Base-by-base conservation (phyloP, 2,888 invertebrate genomes). In the Ligdia adustata region DNA sequence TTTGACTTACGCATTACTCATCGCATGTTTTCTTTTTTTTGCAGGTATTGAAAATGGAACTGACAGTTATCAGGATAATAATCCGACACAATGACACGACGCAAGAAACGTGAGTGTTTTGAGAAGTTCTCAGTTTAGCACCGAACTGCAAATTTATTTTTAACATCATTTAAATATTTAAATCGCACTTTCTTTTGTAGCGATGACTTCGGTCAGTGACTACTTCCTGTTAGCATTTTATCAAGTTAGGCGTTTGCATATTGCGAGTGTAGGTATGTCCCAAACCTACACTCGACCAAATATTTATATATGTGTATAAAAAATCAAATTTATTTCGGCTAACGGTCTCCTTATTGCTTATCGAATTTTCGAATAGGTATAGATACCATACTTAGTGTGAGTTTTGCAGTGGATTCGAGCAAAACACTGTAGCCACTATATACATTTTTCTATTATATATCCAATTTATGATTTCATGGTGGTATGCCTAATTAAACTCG, bases 341-440 rank as follows among this genome's bases (percentile, higher is more conserved):
- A 84, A 79, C 79, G 77, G 76, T 65, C 55, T 56, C 62, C 60
- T 72, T 79, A 79, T 83, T 83, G 78, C 82, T 79, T 80, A 80
- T 82, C 70, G 69, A 69, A 72, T 71, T 75, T n/a, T n/a, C n/a
- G n/a, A n/a, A n/a, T n/a, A n/a, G n/a, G n/a, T n/a, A n/a, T n/a
- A n/a, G n/a, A n/a, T n/a, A 2, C 7, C 1, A 20, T 4, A 7
- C 55, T 69, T 73, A 64, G 75, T 78, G 62, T 72, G 70, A 62
- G 62, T 50, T 76, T 83, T 80, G 79, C 81, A 71, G 57, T 52
- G 64, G 53, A 70, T 79, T 76, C 73, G 72, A 64, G 62, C 24
- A 57, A 60, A 63, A 67, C 72, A 80, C 80, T n/a, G n/a, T n/a
- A n/a, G n/a, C n/a, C n/a, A n/a, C n/a, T n/a, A n/a, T n/a, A n/a